These are phyloP conservation scores for Apodemus sylvaticus DNA, from an alignment of 2,113 vertebrate species.

Conservation along the genomic window DNA sequence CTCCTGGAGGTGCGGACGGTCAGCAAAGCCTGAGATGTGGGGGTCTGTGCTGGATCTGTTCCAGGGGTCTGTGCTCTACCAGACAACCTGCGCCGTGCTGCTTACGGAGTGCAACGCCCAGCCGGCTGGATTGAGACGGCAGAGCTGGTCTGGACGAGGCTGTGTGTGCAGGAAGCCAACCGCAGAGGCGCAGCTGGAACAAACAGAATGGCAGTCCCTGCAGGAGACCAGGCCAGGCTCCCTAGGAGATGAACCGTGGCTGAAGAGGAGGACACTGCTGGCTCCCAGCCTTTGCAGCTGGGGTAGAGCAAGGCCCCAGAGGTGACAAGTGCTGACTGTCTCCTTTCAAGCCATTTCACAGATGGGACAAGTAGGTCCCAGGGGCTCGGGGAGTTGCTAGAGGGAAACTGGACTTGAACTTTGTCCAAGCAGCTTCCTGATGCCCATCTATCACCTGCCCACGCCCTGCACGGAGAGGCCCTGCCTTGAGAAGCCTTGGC, in stretches of 20 bases:
- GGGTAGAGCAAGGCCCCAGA: neutral
- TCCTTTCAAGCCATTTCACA: neutral
- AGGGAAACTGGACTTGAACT: neutral
- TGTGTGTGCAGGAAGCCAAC: neutral
- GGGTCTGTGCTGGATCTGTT: conserved; percentile 84
- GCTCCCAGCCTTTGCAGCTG: no score
- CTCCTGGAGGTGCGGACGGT: conserved; percentile 84
- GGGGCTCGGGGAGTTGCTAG: neutral
- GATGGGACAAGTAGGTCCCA: neutral
- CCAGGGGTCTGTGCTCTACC: conserved; percentile 81
- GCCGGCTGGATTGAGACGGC: rapidly evolving
- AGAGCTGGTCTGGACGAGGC: no score
- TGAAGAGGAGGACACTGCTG: no score
- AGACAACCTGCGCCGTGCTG: conserved; percentile 84
- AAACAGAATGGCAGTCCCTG: neutral
- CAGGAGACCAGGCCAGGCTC: neutral
- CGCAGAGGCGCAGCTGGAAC: neutral
- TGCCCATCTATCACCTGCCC: neutral
- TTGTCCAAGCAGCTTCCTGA: neutral
- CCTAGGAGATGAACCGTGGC: neutral
- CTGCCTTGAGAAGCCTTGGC: rapidly evolving
- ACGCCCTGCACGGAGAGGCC: neutral
- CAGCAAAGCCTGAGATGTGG: conserved; percentile 84
- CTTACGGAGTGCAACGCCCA: conserved; percentile 83
- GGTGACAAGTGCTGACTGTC: rapidly evolving